A percentile compares a stretch with the other conserved stretches of the same genome.
These are phyloP conservation scores for Excalfactoria chinensis DNA, from an alignment of 2,113 vertebrate species.

Conservation along the genomic window DNA sequence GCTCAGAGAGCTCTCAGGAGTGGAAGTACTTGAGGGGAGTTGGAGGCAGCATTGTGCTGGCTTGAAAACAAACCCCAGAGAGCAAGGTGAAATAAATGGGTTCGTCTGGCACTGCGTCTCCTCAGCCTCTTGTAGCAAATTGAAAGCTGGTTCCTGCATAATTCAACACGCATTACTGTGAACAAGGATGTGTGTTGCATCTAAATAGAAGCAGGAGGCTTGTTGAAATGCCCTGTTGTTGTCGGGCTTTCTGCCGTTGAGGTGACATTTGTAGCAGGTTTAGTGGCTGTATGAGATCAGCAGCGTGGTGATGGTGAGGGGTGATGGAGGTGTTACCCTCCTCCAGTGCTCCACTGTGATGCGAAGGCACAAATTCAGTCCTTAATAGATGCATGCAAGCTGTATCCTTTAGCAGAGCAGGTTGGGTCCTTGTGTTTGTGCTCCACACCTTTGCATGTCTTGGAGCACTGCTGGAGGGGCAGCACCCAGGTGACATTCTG, in stretches of 20 bases:
- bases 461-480: rapidly evolving
- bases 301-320: not conserved
- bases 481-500: not conserved
- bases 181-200: constrained; percentile 58
- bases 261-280: constrained; percentile 66
- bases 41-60: constrained; percentile 11
- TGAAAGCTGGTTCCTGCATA: constrained; percentile 68
- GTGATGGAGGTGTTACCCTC: not conserved
- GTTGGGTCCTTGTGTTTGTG: not conserved
- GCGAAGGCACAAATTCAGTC: not conserved
- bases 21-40: constrained; percentile 36
- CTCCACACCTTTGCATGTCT: not conserved
- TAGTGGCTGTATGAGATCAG: constrained; percentile 49
- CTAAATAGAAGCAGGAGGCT: constrained; percentile 64
- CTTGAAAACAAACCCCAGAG: constrained; percentile 61
- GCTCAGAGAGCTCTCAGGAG: not conserved
- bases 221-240: constrained; percentile 58
- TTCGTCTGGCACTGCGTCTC: constrained; percentile 54
- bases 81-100: constrained; percentile 68
- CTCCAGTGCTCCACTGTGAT: not conserved
- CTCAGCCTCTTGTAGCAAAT: constrained; percentile 58
- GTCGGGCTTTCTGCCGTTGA: constrained; percentile 28
- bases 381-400: not conserved
- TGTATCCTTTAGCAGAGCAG: not conserved
- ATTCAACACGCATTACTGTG: constrained; percentile 60